A percentile compares a stretch with the other conserved stretches of the same genome.
Evolutionary conservation across 1,140 invertebrate species (phyloP).

Genomic region (Apis cerana): DNA sequence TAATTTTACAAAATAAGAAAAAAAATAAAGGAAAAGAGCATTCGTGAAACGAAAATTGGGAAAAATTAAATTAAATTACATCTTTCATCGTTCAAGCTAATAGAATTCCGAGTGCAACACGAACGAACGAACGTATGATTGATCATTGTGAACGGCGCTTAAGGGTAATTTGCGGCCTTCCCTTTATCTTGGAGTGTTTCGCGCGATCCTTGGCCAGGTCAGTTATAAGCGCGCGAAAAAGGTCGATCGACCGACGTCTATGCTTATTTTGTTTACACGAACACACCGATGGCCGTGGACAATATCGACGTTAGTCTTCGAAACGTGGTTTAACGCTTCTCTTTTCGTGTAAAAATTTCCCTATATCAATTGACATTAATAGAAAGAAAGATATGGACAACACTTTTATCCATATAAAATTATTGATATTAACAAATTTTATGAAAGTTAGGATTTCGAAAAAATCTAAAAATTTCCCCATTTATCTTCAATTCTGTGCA

Average conservation of each 20-base stretch:
- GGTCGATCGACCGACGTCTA: conserved; percentile 44
- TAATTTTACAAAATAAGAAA: not conserved
- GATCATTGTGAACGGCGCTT: conserved; percentile 35
- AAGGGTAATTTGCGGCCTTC: conserved; percentile 45
- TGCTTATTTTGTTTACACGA: conserved; percentile 49
- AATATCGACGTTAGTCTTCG: not conserved
- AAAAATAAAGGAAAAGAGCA: no score
- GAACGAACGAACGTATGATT: not conserved
- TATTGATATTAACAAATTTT: no score
- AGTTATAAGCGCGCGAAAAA: conserved; percentile 54
- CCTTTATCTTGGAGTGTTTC: conserved; percentile 61
- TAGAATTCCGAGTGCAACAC: no score
- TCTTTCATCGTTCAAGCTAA: no score
- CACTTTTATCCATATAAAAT: no score
- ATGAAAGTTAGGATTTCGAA: no score
- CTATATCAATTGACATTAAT: no score
- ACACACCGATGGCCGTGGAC: conserved; percentile 1
- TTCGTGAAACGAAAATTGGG: no score
- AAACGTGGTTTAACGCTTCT: not conserved
- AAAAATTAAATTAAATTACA: no score
- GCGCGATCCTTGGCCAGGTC: conserved; percentile 59
- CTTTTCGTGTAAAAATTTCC: no score
- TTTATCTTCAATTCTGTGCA: not conserved
- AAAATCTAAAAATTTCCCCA: no score
- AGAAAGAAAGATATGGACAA: no score